These are phyloP conservation scores for Paramormyrops kingsleyae DNA, from an alignment of 2,113 vertebrate species.

Conservation along the genomic window DNA sequence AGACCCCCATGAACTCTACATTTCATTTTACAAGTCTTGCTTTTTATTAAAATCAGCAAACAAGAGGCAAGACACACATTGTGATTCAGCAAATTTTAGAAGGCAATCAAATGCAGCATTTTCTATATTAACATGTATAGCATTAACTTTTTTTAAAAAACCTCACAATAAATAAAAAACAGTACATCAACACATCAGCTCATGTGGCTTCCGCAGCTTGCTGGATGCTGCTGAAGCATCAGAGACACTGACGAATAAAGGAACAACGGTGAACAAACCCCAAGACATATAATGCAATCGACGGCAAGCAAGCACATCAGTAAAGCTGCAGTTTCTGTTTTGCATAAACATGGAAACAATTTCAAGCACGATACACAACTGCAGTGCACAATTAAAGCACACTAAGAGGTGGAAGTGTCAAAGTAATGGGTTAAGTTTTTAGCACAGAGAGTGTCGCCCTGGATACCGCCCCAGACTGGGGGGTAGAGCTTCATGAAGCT, in stretches of 20 bases:
- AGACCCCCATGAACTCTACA: background rate
- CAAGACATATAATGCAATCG: background rate
- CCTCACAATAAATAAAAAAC: background rate
- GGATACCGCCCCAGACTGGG: conserved; percentile 45
- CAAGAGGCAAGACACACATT: background rate
- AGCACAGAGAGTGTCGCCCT: conserved; percentile 47
- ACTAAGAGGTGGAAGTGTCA: background rate
- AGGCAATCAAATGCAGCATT: background rate
- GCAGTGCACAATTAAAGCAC: background rate
- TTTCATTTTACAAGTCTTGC: background rate
- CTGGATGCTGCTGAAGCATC: background rate
- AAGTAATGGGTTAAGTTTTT: conserved; percentile 46
- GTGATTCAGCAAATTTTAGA: background rate
- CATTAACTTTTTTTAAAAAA: background rate
- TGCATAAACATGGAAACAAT: background rate
- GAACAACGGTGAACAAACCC: background rate
- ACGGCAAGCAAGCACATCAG: background rate
- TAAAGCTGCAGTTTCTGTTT: background rate
- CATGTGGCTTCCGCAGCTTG: background rate
- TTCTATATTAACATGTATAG: background rate
- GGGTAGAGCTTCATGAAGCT: conserved; percentile 22
- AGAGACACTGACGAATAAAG: background rate
- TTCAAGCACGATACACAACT: background rate
- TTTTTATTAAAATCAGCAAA: background rate
- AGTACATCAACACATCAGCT: background rate